Base-by-base conservation (phyloP, 2,888 invertebrate species). In the Cecidostiba fungosa region DNA sequence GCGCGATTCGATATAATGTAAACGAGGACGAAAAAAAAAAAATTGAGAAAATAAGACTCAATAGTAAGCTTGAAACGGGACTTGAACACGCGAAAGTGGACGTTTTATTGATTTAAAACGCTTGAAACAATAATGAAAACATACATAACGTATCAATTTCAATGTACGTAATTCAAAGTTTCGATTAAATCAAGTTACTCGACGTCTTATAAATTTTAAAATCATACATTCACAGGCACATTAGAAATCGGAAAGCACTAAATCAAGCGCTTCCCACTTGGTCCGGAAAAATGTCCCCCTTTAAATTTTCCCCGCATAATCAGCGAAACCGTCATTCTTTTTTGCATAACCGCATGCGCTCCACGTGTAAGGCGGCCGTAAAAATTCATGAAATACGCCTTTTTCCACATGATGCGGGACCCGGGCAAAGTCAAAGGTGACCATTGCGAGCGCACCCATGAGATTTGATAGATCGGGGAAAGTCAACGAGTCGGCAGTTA, bases 391-490 rank as follows among this genome's bases (percentile, higher is more conserved):
- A 66, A 66, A 23, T 23, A 43, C 43, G 43, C n/a, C 72, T 72
- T 43, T 72, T 72, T 72, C 23, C 39, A 12, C 19, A 19, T 3
- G n/a, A 29, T 6, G 39, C 47, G 69, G 59, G 23, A 59, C 19
- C n/a, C 14, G 72, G 26, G 19, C 47, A 26, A 54, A 76, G 80
- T 76, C 80, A 84, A 80, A 76, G 80, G 69, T 84, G 78, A 73
- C 36, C 72, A 50, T 66, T 43, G 77, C 16, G 39, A 69, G 39
- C 78, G 69, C 88, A 88, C 88, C 83, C 32, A 70, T 36, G 19
- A 89, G 88, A 87, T 89, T 87, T 90, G 90, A 90, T 89, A 89
- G 90, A 90, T 90, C 87, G 89, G 90, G 90, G 90, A 90, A 90
- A 90, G 90, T 89, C 85, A 62, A 29, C 39, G 70, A 62, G 19